Conservation (phyloP, 2,113 vertebrate species). For the Tichodroma muraria region DNA sequence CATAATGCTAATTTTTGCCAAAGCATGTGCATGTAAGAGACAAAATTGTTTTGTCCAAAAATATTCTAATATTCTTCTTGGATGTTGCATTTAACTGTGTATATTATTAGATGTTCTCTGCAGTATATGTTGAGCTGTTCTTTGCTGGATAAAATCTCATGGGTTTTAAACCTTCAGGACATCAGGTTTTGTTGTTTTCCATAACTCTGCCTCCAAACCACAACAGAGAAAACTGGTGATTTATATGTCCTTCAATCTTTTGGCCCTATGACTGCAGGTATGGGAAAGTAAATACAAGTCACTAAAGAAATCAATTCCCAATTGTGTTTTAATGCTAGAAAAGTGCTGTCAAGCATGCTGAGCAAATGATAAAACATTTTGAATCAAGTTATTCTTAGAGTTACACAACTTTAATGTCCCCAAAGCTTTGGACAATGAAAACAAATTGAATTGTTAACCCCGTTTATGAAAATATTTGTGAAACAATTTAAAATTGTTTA, state of each 20-base stretch:
- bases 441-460: not conserved
- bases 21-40: not conserved
- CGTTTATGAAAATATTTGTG: not conserved
- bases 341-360: not conserved
- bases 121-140: not conserved
- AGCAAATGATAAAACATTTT: not conserved
- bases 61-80: not conserved
- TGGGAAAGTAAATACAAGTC: not conserved
- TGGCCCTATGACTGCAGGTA: not conserved
- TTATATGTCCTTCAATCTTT: not conserved
- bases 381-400: not conserved
- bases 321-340: not conserved
- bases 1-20: not conserved
- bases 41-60: not conserved
- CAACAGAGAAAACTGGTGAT: not conserved
- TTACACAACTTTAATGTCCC: not conserved
- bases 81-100: not conserved
- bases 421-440: not conserved
- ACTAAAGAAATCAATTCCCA: not conserved
- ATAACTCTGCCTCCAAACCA: not conserved
- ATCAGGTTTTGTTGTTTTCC: not conserved
- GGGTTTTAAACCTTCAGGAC: not conserved
- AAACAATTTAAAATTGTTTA: not conserved
- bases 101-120: not conserved
- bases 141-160: not conserved